These are phyloP conservation scores for Aegotheles bennettii DNA, from an alignment of 2,113 vertebrate species.

Conservation along the genomic window DNA sequence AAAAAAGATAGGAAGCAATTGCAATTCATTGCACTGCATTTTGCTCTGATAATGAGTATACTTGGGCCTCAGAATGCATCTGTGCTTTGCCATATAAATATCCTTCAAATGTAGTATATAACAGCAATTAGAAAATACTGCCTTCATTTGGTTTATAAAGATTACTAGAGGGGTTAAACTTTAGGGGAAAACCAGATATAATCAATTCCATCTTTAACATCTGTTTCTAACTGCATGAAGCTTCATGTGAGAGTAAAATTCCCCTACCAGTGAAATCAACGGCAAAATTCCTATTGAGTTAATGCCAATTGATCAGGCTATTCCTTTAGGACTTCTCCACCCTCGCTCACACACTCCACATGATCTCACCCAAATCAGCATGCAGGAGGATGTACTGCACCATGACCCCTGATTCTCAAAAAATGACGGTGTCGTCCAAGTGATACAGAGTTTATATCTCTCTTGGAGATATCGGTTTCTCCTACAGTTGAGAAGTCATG, in stretches of 20 bases:
- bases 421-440: background rate
- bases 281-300: background rate
- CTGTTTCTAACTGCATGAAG: conserved; percentile 8
- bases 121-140: background rate
- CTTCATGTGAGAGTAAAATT: background rate
- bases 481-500: background rate
- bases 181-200: background rate
- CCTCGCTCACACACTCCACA: background rate
- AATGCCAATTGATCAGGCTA: background rate
- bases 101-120: background rate
- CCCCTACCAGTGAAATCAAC: background rate
- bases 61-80: background rate
- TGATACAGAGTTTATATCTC: background rate
- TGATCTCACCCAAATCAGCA: background rate
- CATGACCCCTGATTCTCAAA: background rate
- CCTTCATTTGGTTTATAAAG: background rate
- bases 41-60: background rate
- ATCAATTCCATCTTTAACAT: conserved; percentile 44
- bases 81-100: background rate
- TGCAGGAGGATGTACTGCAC: background rate
- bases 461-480: background rate
- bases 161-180: background rate
- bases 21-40: background rate
- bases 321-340: background rate
- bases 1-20: background rate